Evolutionary conservation across 53 echinoderm and acorn worm species (phyloP), one percentile per base, ranked within the genome.

Genomic region (Echinometra lucunter): DNA sequence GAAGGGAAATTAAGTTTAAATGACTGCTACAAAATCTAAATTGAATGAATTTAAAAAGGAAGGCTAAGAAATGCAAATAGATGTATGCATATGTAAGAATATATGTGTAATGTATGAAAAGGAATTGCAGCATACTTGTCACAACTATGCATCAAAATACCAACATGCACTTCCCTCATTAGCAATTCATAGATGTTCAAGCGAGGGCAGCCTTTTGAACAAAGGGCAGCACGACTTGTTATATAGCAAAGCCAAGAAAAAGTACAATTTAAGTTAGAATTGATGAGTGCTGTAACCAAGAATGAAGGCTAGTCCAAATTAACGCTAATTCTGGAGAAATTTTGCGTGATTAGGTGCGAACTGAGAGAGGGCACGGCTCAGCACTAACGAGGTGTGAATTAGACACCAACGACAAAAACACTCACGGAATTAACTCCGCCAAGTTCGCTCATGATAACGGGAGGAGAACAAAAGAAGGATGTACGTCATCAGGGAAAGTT

Each of bases 381-480:
- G 69, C 42, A 45, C 45, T 92, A 92, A 92, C 37, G 92, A 92
- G 92, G 92, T 92, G 92, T 92, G 92, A 92, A 92, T 92, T 69
- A 69, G 69, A 44, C 92, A 27, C 47, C 40, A 53, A 92, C 45
- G 92, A 70, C 92, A 92, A 92, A 72, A 92, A 67, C 92, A 92
- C 69, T 38, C 92, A 66, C 90, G 28, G 56, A 88, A 88, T 88
- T 88, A 88, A 56, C 88, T 49, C 78, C 53, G 88, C 88, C 55
- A 88, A 88, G 88, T 88, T 88, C 55, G 56, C 55, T 88, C 83
- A 3, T 55, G 49, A 49, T 49, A 49, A 88, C 53, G 88, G 56
- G 88, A 11, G 88, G 55, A 88, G 88, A 88, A 88, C 88, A 88
- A 88, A 88, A 56, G 88, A 55, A 88, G 47, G 88, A 53, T 27